These are phyloP conservation scores for Hypanus sabinus DNA, from an alignment of 2,113 vertebrate genomes.

Conservation along the genomic window DNA sequence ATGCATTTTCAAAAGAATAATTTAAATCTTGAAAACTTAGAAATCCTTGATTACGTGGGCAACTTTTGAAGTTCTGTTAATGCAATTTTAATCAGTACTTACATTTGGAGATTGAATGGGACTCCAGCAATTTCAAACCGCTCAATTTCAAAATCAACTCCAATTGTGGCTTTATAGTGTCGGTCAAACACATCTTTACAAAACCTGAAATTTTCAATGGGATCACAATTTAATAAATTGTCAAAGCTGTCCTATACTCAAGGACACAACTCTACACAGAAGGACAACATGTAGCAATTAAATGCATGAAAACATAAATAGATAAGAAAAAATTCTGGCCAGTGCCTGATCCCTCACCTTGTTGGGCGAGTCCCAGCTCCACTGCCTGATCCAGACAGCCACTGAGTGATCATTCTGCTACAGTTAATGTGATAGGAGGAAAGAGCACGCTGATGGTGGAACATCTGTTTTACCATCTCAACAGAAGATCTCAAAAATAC, in stretches of 20 bases:
- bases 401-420: background rate
- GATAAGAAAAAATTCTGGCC: background rate
- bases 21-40: background rate
- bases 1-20: background rate
- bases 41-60: background rate
- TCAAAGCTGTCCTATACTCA: background rate
- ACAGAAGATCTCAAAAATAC: background rate
- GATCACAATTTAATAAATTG: background rate
- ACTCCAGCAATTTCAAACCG: slow-evolving; percentile 75
- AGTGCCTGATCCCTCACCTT: background rate
- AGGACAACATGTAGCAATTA: background rate
- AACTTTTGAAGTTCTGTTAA: background rate
- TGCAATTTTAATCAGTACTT: slow-evolving; percentile 46
- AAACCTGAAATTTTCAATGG: slow-evolving; percentile 58
- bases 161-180: slow-evolving; percentile 86
- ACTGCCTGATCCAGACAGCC: background rate
- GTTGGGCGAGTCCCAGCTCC: background rate
- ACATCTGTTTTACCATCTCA: background rate
- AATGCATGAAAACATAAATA: background rate
- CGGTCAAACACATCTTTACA: slow-evolving; percentile 77
- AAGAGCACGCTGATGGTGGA: too few species aligned
- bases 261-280: background rate
- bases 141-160: slow-evolving; percentile 89
- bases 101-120: slow-evolving; percentile 83
- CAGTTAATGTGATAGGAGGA: too few species aligned